Evolutionary conservation across 1,140 invertebrate species (phyloP), one percentile per base, ranked within the genome.

Genomic region (Delia radicum): DNA sequence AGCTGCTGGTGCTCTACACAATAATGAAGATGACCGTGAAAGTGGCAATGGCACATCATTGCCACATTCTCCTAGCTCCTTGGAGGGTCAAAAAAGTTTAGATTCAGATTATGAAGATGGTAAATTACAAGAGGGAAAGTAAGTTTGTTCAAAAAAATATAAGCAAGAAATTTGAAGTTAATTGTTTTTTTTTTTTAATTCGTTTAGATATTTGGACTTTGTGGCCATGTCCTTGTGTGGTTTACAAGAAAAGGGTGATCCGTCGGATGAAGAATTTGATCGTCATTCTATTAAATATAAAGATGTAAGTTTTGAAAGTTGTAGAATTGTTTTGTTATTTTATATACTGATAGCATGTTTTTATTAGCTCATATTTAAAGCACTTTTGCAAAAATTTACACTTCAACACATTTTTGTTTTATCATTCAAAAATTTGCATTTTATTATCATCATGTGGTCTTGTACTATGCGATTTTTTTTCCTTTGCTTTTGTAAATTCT

Each of bases 41-140:
- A 98, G 96, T 67, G 97, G 97, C 55, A 96, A 96, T 84, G 97
- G 97, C 6, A 93, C 95, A 10, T 98, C 96, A 28, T 87, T 98
- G 73, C 95, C 96, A 2, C 96, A 98, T 81, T 98, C 95, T 65
- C 96, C 97, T 4, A 94, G 94, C 79, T 96, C 95, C 73, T 79
- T 86, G 79, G 95, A 96, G 81, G 93, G 93, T 18, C 88, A 90
- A 15, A 93, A 93, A 79, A 91, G 91, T 3, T 80, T 94, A 5
- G 94, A 95, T 85, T 95, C 93, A 46, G 94, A 95, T 81, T 94
- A 93, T 81, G 94, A 95, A 73, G 93, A 95, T 79, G 84, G 87
- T 27, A 92, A 93, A 80, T 87, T 90, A 55, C 90, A 91, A 69
- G 90, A 91, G 76, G 75, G 78, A 29, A 85, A 85, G 83, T 85